Evolutionary conservation across 23 tunicate genomes (phyloP), one percentile per base, ranked within the genome.

Genomic region (Trididemnum nubilum): DNA sequence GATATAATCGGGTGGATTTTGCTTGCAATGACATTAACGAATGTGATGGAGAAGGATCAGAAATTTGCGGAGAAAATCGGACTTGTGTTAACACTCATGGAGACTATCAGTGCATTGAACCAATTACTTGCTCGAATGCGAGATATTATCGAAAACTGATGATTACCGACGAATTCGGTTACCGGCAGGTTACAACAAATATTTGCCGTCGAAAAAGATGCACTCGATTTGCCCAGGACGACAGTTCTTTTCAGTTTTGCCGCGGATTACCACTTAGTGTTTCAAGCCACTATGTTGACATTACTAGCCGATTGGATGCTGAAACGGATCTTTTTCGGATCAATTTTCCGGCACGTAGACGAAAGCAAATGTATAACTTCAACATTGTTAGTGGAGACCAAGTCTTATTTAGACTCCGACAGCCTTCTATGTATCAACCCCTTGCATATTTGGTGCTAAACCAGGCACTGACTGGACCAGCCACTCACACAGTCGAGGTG

Each of bases 21-120:
- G 79, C 92, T 2, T 93, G 98, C 65, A 80, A 82, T 33, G 98
- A 93, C 89, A 84, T 79, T 58, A 93, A 93, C 38, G 98, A 93
- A 84, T 93, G 98, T 51, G 96, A 90, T 58, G 3, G 12, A 26
- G 29, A 65, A 32, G 70, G 52, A 9, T 28, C 27, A 61, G 27
- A 76, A 2, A 60, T 57, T 35, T 92, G 97, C 69, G 72, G 77
- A n/a, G 51, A 30, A 3, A 34, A 38, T 61, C 77, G 72, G n/a
- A 83, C 82, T 25, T 92, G 97, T 50, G 92, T 92, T 30, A 92
- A 92, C 73, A 92, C 97, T 7, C 80, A 69, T 28, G 97, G 97
- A 18, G 88, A 92, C 26, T 59, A 77, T 51, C 36, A 83, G 38
- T 92, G 97, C 33, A 70, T 92, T 24, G 52, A 63, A 26, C 86